phyloP scores from a whole-genome alignment of 2,888 invertebrate species.

The Lasiommata megera region DNA sequence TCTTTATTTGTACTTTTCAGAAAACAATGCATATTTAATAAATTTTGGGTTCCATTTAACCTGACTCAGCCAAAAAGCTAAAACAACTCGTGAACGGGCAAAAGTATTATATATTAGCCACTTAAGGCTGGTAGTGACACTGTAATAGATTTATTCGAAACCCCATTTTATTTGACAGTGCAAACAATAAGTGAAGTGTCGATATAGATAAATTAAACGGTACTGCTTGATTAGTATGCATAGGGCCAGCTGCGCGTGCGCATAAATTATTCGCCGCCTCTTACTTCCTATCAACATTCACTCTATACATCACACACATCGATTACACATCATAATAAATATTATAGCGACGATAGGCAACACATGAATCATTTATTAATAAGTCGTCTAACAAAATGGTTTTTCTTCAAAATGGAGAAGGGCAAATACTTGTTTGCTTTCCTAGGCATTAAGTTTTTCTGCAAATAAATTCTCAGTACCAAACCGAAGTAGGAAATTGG shows the following conservation, averaged over 20 bases:
- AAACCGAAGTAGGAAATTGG: too few relatives aligned
- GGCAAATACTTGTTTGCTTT: background rate
- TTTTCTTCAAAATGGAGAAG: background rate
- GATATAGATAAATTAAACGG: conserved; percentile 50
- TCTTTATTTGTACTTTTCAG: too few relatives aligned
- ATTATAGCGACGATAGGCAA: background rate
- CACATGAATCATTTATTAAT: too few relatives aligned
- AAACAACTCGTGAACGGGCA: too few relatives aligned
- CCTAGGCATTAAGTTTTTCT: too few relatives aligned
- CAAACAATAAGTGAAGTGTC: conserved; percentile 28
- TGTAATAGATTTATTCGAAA: background rate
- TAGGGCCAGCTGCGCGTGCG: conserved; percentile 37
- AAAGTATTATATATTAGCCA: too few relatives aligned
- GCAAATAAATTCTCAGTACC: too few relatives aligned
- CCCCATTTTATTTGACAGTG: background rate
- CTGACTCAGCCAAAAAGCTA: too few relatives aligned
- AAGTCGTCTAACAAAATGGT: too few relatives aligned
- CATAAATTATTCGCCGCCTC: conserved; percentile 50
- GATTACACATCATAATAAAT: background rate
- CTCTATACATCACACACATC: conserved; percentile 18
- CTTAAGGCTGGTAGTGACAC: background rate
- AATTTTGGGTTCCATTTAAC: too few relatives aligned
- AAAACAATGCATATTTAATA: too few relatives aligned
- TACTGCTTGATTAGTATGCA: conserved; percentile 57
- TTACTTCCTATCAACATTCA: conserved; percentile 45